These are phyloP conservation scores for Protonibea diacanthus DNA, from an alignment of 2,797 vertebrate genomes.

Conservation along the genomic window DNA sequence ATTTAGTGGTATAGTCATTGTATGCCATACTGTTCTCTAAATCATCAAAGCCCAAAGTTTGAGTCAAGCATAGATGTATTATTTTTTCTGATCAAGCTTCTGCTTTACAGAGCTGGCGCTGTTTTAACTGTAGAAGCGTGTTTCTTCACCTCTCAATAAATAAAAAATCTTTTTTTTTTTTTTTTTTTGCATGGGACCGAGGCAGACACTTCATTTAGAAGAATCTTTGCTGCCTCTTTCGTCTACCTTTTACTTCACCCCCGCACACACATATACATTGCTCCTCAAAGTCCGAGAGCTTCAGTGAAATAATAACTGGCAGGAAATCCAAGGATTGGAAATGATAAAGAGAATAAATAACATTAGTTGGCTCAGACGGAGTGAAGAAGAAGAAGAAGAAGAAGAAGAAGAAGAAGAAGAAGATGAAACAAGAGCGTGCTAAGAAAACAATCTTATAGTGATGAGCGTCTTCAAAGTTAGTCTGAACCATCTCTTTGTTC, in stretches of 20 bases:
- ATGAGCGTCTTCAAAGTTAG: slow-evolving; percentile 22
- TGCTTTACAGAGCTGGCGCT: slow-evolving; percentile 29
- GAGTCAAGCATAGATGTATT: slow-evolving; percentile 47
- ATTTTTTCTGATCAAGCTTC: slow-evolving; percentile 56
- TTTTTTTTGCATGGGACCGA: not conserved
- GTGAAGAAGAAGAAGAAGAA: not conserved
- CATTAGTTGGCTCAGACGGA: slow-evolving; percentile 2
- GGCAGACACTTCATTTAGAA: slow-evolving; percentile 40
- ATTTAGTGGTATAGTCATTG: not conserved
- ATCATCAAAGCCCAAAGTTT: slow-evolving; percentile 9
- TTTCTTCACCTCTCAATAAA: slow-evolving; percentile 55
- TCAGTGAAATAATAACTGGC: slow-evolving; percentile 30
- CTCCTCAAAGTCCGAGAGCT: slow-evolving; percentile 27
- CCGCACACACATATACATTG: not conserved
- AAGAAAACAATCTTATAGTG: slow-evolving; percentile 28
- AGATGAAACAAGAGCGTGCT: not conserved
- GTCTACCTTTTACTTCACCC: not conserved
- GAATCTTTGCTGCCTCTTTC: slow-evolving; percentile 16
- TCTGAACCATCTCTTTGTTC: not conserved
- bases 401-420: too few species aligned
- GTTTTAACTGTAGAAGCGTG: slow-evolving; percentile 27
- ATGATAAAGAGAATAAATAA: slow-evolving; percentile 42
- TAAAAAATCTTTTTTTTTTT: slow-evolving; percentile 40
- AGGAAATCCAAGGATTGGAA: slow-evolving; percentile 9
- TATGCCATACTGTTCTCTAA: slow-evolving; percentile 4